Base-by-base conservation (phyloP, 2,888 invertebrate species). In the Spialia ferax region DNA sequence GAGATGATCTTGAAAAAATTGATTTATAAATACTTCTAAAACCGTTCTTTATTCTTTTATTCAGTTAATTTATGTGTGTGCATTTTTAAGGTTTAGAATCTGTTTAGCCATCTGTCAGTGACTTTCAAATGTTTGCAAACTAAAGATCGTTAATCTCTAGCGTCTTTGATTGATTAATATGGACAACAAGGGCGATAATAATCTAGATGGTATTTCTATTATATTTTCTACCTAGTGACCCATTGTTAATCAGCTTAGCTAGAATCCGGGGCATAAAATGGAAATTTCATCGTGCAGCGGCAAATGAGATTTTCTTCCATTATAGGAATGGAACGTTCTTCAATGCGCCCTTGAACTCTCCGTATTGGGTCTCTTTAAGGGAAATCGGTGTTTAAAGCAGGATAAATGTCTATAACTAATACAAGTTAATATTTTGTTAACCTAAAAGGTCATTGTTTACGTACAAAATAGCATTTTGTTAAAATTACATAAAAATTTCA, bases 261-360 rank as follows among this genome's bases (percentile, higher is more conserved):
- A 1, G 50, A 5, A 13, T 22, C 8, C 11, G 11, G 8, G 11
- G 50, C 11, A 26, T 55, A 63, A 63, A 66, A 66, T 60, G 60
- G 54, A 66, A 66, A 60, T 65, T 59, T 59, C 64, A 52, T 65
- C 52, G 63, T 35, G 26, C 32, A 26, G 22, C 15, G 23, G 18
- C 22, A 52, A 59, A 65, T 57, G 59, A 59, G 59, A 65, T 65
- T 59, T 50, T 15, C 26, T 71, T 11, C 56, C 22, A 29, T 50
- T 71, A n/a, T n/a, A n/a, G n/a, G n/a, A n/a, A n/a, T 7, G 50
- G 18, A 29, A 32, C 63, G 66, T 64, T 64, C 69, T 71, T 68
- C 54, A 29, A 38, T 11, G n/a, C 29, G 71, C 20, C 74, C 74
- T 72, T 73, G 73, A 71, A 68, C 64, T 60, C 50, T 26, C 23